Evolutionary conservation across 2,113 vertebrate genomes (phyloP).

Genomic region (Bungarus multicinctus): DNA sequence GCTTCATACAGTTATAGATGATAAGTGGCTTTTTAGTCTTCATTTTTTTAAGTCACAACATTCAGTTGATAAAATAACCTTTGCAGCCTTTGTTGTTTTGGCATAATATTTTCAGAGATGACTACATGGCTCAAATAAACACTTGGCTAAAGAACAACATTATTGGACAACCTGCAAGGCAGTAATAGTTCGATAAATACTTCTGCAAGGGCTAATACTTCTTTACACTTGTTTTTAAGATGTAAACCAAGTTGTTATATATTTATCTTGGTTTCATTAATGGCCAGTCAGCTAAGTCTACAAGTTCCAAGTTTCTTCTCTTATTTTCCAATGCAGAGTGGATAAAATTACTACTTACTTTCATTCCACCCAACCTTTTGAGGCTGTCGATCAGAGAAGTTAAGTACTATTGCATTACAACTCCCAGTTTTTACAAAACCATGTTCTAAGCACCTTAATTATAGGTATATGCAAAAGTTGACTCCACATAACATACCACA

Average conservation of each 20-base stretch:
- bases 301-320: constrained; percentile 28
- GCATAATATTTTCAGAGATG: neutral
- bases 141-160: neutral
- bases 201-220: neutral
- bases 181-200: neutral
- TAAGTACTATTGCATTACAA: constrained; percentile 40
- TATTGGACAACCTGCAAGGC: neutral
- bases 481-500: constrained; percentile 25
- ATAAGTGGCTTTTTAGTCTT: neutral
- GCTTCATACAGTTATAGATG: neutral
- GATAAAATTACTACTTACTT: constrained; percentile 52
- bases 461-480: constrained; percentile 32
- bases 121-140: neutral
- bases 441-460: constrained; percentile 61
- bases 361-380: constrained; percentile 46
- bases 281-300: constrained; percentile 32
- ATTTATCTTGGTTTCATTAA: constrained; percentile 45
- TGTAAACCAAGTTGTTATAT: constrained; percentile 23
- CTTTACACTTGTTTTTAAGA: constrained; percentile 13
- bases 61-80: neutral
- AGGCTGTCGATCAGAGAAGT: constrained; percentile 54
- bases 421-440: constrained; percentile 47
- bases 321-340: constrained; percentile 28
- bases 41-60: neutral
- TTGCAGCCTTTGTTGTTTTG: neutral